phyloP scores from a whole-genome alignment of 2,888 invertebrate species.

The Luperina nickerlii region DNA sequence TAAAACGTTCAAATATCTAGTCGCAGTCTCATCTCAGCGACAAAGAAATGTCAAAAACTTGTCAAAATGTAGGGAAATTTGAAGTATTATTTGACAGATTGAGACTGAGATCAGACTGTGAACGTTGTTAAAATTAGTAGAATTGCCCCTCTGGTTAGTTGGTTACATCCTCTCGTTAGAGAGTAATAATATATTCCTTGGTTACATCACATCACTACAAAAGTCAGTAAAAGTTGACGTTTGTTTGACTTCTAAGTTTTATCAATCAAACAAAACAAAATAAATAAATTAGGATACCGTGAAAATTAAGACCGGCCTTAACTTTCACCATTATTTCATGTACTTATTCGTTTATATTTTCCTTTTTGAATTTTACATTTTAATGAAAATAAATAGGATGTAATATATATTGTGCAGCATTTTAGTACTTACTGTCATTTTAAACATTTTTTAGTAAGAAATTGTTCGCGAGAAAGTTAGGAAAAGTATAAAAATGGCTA shows the following conservation, averaged over 20 bases:
- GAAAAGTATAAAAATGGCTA: constrained; percentile 54
- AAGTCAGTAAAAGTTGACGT: constrained; percentile 20
- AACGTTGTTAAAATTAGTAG: no score
- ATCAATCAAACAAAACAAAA: constrained; percentile 44
- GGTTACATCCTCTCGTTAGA: no score
- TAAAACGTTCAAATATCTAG: no score
- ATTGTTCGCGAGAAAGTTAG: constrained; percentile 18
- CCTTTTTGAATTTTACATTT: constrained; percentile 4
- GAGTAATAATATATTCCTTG: no score
- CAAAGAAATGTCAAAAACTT: no score
- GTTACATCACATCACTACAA: constrained; percentile 14
- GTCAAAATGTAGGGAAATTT: no score
- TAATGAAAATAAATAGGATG: constrained; percentile 9
- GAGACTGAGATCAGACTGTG: no score
- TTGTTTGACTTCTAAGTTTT: constrained; percentile 17
- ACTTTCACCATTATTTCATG: constrained; percentile 35
- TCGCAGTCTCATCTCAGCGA: no score
- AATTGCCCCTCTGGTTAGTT: no score
- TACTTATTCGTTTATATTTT: constrained; percentile 5
- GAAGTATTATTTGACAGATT: no score
- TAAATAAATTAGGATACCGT: constrained; percentile 17
- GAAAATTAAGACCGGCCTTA: constrained; percentile 36
- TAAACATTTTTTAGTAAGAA: neutral
- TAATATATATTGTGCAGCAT: constrained; percentile 12
- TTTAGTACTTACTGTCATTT: constrained; percentile 34